Evolutionary conservation across 1,140 invertebrate genomes (phyloP), one percentile per base, ranked within the genome.

Genomic region (Eriosoma lanigerum): DNA sequence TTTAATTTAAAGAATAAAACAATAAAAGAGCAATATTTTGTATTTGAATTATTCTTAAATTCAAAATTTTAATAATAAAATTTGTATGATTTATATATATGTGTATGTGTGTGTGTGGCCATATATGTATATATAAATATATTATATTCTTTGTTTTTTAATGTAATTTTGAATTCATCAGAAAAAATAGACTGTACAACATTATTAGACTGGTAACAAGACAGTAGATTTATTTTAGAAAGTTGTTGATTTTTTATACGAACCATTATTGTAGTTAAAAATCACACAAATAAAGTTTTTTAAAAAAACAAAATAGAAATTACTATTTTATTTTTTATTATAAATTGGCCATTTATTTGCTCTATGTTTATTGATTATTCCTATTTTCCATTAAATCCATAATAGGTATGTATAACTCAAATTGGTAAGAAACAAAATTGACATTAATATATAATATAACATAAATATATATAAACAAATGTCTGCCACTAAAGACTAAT

Each of bases 221-320:
- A 78, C 75, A 78, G 75, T 60, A 78, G 75, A 78, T 78, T 60
- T 46, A 78, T 78, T 62, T 78, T 78, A 78, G 75, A 78, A 48
- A 24, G 73, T 76, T 76, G 56, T 78, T 78, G 54, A 78, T 75
- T 75, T 78, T 78, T 58, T 78, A 78, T 78, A 78, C 75, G 60
- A 78, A 78, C 54, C 26, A 52, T 72, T 78, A 60, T 62, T 62
- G 56, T 78, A 78, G 75, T 76, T 78, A 5, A 19, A 78, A 62
- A 78, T 78, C 13, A 75, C 54, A 76, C 17, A n/a, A 62, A 78
- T 62, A 78, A 62, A 62, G 21, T 72, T 72, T 72, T 72, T 52
- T 72, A 72, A 29, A 29, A 52, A 72, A 72, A 38, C 8, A 38
- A n/a, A n/a, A n/a, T n/a, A n/a, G n/a, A n/a, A n/a, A n/a, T n/a